These are phyloP conservation scores for Morpho helenor DNA, from an alignment of 2,888 invertebrate genomes.

Conservation along the genomic window DNA sequence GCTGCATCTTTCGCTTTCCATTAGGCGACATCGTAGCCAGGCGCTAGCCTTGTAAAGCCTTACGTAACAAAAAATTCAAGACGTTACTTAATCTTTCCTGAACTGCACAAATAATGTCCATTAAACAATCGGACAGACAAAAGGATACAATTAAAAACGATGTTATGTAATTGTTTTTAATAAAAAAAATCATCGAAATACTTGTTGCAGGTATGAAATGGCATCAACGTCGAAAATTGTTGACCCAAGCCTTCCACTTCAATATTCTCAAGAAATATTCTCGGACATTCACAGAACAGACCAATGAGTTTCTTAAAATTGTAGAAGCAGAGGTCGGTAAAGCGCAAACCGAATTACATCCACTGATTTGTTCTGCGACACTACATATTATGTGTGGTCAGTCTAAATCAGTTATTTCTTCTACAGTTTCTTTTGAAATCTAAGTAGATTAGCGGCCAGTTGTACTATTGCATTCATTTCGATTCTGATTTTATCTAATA, in stretches of 20 bases:
- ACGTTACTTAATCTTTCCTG: no score
- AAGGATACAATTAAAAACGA: no score
- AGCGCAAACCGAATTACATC: constrained; percentile 54
- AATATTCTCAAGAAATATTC: constrained; percentile 56
- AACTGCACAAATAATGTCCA: no score
- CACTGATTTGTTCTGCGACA: constrained; percentile 56
- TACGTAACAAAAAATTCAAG: no score
- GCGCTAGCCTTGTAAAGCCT: no score
- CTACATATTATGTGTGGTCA: constrained; percentile 42
- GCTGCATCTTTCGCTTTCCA: no score
- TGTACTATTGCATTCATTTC: no score
- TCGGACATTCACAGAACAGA: constrained; percentile 48
- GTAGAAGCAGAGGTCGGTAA: constrained; percentile 27
- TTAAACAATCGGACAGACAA: no score
- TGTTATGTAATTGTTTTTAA: no score
- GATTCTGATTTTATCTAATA: background rate
- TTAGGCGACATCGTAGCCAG: no score
- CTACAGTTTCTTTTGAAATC: no score
- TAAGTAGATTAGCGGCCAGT: no score
- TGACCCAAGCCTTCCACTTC: constrained; percentile 69
- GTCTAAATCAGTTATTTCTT: background rate
- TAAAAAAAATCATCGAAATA: background rate
- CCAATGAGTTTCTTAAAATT: constrained; percentile 38
- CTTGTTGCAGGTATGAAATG: constrained; percentile 39
- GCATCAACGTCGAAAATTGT: constrained; percentile 59